Base-by-base conservation (phyloP, 2,888 invertebrate genomes). In the Unio pictorum region DNA sequence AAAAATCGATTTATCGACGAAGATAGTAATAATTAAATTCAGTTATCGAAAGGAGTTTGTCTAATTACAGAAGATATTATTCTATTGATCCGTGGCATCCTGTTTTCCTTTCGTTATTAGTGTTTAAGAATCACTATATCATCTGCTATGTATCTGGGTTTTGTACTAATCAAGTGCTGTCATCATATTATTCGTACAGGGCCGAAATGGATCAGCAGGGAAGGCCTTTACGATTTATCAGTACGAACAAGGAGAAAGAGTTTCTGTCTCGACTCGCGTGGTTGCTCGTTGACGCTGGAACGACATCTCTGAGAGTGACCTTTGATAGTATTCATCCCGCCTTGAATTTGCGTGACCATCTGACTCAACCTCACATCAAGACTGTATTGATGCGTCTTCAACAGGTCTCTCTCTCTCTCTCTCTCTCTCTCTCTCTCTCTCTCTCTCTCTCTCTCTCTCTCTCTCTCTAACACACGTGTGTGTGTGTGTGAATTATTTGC, bases 301-400 rank as follows among this genome's bases (percentile, higher is more conserved):
- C 82, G 7, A 71, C 76, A 15, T 82, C 84, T 4, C 78, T 87
- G 3, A 68, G 76, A 26, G 61, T 67, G 8, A 80, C 82, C 4
- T 86, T 87, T 66, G 83, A 86, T 78, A 81, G 80, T 64, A 78
- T 86, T 28, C 85, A 86, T 66, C 84, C 86, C 0, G 83, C 85
- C 11, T 65, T 84, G 1, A 76, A 65, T 34, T 79, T 87, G 11
- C 68, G 78, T 11, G 84, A 84, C 23, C 83, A 84, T 62, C 78
- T 87, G 11, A 65, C 76, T 1, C 83, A 83, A 68, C 68, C 79
- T 18, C 81, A 85, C 68, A 74, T 86, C n/a, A 80, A 80, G 63
- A 64, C 80, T 8, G 78, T 83, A 30, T 74, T 85, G 15, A 73
- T 74, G 28, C 71, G 76, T 55, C 66, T 72, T 6, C 78, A 80